Evolutionary conservation across 2,888 invertebrate genomes (phyloP), one percentile per base, ranked within the genome.

Genomic region (Coelogynopora nodosa): DNA sequence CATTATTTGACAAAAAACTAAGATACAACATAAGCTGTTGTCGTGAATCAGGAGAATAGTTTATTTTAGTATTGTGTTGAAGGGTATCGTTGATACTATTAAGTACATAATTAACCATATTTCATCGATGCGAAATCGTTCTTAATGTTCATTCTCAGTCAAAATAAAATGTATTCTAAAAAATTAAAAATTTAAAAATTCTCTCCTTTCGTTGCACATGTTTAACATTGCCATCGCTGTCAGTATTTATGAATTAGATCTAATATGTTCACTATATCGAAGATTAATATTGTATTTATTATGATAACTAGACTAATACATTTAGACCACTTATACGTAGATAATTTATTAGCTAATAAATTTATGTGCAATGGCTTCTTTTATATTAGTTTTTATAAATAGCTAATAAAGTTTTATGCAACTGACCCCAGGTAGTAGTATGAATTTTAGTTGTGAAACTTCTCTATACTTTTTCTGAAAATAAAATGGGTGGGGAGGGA

Each of bases 1-100:
- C 81, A n/a, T 80, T 80, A 80, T 28, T 80, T 80, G 81, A 80
- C n/a, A 80, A 18, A 80, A 80, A 80, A 80, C 81, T 2, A 80
- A 80, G 81, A 80, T n/a, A 80, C n/a, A 80, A n/a, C 10, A 80
- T 5, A 2, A 80, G n/a, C n/a, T 80, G 81, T 80, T 80, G 81
- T n/a, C 81, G 2, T 80, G 81, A 80, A 80, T 80, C 81, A 10
- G n/a, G n/a, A 5, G 81, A 27, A 80, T 10, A 80, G 81, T 80
- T 80, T 80, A 26, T 26, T 80, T 18, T 80, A 27, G 2, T 80
- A 10, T 2, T 10, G 81, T 80, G 81, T 18, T 80, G 81, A 80
- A 80, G 26, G n/a, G 10, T 26, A 80, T 18, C 81, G 28, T 80
- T 18, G 10, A 80, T 80, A 80, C 81, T 2, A 80, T 26, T 27